Evolutionary conservation across 2,888 invertebrate species (phyloP).

Genomic region (Hyppa rectilinea): DNA sequence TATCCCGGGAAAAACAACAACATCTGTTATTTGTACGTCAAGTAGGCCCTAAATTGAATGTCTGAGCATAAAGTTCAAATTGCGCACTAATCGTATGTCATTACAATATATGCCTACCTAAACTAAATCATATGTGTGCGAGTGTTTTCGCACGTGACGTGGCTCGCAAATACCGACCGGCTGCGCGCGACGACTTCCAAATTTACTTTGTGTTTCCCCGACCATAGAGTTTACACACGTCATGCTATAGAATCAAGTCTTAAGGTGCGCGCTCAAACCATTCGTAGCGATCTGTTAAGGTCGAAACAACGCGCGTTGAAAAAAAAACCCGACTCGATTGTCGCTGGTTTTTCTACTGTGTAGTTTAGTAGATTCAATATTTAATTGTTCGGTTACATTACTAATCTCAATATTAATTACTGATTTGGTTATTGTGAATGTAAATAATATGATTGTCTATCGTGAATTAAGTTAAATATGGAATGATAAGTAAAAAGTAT

Average conservation of each 20-base stretch:
- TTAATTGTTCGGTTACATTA: neutral
- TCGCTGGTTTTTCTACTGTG: neutral
- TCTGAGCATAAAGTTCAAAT: neutral
- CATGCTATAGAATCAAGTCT: neutral
- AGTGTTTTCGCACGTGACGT: neutral
- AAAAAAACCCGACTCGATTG: neutral
- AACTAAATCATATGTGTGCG: neutral
- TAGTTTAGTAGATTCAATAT: neutral
- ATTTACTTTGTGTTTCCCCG: neutral
- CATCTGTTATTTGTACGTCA: neutral
- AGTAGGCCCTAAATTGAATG: neutral
- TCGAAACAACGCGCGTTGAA: neutral
- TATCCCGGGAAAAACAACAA: too few relatives aligned
- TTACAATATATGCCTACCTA: neutral
- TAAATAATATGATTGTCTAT: too few relatives aligned
- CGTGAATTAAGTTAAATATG: too few relatives aligned
- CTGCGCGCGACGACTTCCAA: neutral
- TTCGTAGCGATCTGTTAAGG: neutral
- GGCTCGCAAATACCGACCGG: neutral
- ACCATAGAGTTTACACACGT: constrained; percentile 30
- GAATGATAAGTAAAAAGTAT: too few relatives aligned
- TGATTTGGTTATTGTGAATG: neutral
- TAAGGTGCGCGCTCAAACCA: neutral
- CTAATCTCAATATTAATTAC: neutral
- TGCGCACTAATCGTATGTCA: neutral